Evolutionary conservation across 2,797 vertebrate species (phyloP), one percentile per base, ranked within the genome.

Genomic region (Alectoris magna): DNA sequence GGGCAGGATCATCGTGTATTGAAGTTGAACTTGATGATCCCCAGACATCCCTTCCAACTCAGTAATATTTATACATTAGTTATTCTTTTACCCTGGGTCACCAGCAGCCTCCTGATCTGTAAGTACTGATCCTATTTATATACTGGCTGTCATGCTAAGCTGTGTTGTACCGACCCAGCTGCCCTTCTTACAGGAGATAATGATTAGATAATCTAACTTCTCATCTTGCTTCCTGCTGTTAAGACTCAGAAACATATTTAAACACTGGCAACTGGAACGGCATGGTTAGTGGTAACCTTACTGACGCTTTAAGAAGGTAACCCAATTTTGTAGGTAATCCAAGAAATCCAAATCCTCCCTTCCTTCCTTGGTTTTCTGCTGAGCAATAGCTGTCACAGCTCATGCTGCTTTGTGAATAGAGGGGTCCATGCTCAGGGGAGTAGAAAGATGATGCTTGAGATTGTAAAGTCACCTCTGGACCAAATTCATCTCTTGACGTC

Each of bases 201-300:
- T 3, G 39, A 56, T 78, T 62, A 81, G 92, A 88, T 95, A 94
- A 96, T 91, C 91, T 90, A 76, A 94, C 4, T 92, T 72, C 53
- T 38, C 91, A 63, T 67, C 67, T 87, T 53, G 6, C 85, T 96
- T 90, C 92, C 91, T 90, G 63, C 87, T 81, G 63, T 78, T 44
- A 67, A 74, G 73, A 19, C 39, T 90, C 56, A 71, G 64, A 84
- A 91, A 83, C 1, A 0, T 74, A 31, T 66, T 91, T 80, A 85
- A 89, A 80, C 34, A 26, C 24, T 7, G 27, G 6, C 49, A 91
- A 15, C 29, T 90, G 59, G 63, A 90, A 90, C 23, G 63, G 18
- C 31, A 94, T 31, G 7, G 41, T 43, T 69, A 71, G 72, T 11
- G 51, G 46, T 84, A 68, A 75, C 51, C 34, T 26, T 55, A 66